Percentiles rank a stretch among this genome's conserved stretches.
Evolutionary conservation across 1,140 invertebrate species (phyloP).

Genomic region (Episyrphus balteatus): DNA sequence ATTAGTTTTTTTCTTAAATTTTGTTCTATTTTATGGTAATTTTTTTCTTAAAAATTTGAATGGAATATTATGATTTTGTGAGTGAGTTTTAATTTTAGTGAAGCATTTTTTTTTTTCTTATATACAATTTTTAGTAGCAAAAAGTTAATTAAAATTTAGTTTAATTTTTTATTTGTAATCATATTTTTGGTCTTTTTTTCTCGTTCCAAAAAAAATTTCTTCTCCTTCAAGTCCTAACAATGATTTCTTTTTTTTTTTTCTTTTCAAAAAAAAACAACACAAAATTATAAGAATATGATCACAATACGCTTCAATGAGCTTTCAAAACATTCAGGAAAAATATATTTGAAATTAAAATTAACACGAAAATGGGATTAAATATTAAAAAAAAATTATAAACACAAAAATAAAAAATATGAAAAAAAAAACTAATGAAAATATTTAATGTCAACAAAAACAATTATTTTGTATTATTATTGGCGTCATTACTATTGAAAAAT

Average conservation of each 20-base stretch:
- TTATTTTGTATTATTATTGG: no score
- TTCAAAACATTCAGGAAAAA: background rate
- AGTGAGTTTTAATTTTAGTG: no score
- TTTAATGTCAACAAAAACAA: no score
- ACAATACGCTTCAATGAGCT: constrained; percentile 1
- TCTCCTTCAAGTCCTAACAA: background rate
- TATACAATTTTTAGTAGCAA: no score
- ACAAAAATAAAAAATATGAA: background rate
- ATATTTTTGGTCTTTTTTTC: background rate
- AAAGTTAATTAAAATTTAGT: background rate
- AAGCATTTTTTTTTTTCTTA: no score
- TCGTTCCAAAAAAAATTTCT: background rate
- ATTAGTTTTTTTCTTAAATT: background rate
- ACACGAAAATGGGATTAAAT: no score
- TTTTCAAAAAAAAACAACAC: no score
- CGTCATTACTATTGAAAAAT: constrained; percentile 5
- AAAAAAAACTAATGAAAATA: no score
- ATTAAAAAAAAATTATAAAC: background rate
- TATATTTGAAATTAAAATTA: background rate
- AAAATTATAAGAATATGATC: background rate
- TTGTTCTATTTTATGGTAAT: no score
- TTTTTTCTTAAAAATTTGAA: no score
- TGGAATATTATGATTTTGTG: no score
- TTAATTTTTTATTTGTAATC: background rate
- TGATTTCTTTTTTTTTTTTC: no score